Evolutionary conservation across 2,888 invertebrate genomes (phyloP).

Genomic region (Boloria euphrosyne): DNA sequence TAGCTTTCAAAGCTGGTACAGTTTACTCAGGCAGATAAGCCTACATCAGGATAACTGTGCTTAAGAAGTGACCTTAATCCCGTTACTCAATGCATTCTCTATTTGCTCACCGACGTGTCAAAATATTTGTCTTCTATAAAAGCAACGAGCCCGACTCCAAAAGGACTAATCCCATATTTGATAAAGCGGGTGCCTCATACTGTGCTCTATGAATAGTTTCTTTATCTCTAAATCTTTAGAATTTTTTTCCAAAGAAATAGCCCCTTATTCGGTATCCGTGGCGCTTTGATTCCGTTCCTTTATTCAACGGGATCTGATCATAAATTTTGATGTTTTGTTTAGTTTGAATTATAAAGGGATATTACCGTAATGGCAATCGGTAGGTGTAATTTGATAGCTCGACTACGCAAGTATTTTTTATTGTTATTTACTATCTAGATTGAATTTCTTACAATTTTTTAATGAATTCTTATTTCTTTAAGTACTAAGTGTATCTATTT

Average conservation of each 20-base stretch:
- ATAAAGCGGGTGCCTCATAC: slow-evolving; percentile 77
- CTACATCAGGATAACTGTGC: slow-evolving; percentile 52
- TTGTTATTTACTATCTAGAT: slow-evolving; percentile 59
- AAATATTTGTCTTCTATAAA: slow-evolving; percentile 73
- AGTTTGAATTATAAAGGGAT: slow-evolving; percentile 78
- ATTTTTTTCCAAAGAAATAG: slow-evolving; percentile 60
- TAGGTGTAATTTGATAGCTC: slow-evolving; percentile 77
- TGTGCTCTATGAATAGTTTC: slow-evolving; percentile 69
- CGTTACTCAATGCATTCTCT: slow-evolving; percentile 55
- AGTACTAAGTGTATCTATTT: background rate
- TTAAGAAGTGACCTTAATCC: slow-evolving; percentile 60
- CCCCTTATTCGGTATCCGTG: slow-evolving; percentile 70
- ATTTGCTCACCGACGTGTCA: slow-evolving; percentile 70
- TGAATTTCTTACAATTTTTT: slow-evolving; percentile 47
- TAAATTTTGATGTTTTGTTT: slow-evolving; percentile 79
- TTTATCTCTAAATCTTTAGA: slow-evolving; percentile 73
- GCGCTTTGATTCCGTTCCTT: slow-evolving; percentile 78
- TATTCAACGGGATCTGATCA: slow-evolving; percentile 75
- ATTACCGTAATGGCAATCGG: slow-evolving; percentile 80
- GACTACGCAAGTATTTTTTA: slow-evolving; percentile 63
- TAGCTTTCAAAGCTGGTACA: slow-evolving; percentile 30
- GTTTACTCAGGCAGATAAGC: slow-evolving; percentile 44
- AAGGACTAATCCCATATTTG: slow-evolving; percentile 75
- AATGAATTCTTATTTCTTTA: slow-evolving; percentile 10
- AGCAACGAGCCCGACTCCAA: slow-evolving; percentile 61